Evolutionary conservation across 1,140 invertebrate species (phyloP).

Genomic region (Ridgeia piscesae): DNA sequence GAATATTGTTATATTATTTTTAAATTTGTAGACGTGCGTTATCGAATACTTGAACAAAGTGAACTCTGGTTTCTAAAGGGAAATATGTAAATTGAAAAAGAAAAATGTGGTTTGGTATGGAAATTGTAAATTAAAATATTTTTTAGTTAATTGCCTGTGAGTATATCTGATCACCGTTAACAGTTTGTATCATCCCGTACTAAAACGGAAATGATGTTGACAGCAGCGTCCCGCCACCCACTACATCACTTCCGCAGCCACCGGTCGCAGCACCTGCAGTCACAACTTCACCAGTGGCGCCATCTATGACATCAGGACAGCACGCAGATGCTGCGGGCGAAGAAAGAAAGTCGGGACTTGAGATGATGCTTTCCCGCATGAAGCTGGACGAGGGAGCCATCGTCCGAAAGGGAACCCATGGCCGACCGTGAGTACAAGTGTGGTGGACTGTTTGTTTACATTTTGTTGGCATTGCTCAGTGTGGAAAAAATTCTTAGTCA

Average conservation of each 20-base stretch:
- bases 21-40: too few species aligned
- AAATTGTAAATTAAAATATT: too few species aligned
- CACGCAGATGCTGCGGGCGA: neutral
- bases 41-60: too few species aligned
- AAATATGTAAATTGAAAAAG: too few species aligned
- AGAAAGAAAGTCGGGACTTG: neutral
- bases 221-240: neutral
- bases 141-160: neutral
- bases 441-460: neutral
- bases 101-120: too few species aligned
- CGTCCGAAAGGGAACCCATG: conserved; percentile 6
- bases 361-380: conserved; percentile 5
- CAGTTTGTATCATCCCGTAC: neutral
- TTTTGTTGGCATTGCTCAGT: too few species aligned
- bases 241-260: neutral
- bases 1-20: neutral
- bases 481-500: too few species aligned
- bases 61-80: too few species aligned
- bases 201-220: neutral
- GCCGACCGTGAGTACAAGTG: neutral
- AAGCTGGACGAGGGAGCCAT: neutral
- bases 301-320: neutral
- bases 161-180: neutral
- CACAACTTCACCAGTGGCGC: neutral
- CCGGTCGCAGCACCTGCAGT: neutral